Evolutionary conservation across 1,140 invertebrate species (phyloP).

Genomic region (Leptoteleia sp.): DNA sequence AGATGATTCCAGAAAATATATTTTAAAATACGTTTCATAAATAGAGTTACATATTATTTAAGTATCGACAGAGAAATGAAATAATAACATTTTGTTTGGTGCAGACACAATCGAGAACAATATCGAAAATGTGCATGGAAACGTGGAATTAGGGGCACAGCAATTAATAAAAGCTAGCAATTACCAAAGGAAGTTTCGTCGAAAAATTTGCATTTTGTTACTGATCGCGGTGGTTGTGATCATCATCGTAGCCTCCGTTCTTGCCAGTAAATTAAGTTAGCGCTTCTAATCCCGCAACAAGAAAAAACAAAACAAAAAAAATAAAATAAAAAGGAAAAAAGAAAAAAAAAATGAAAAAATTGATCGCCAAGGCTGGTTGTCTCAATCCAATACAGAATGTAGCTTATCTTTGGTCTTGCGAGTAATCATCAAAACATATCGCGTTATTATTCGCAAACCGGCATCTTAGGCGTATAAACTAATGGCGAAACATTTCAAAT

Average conservation of each 20-base stretch:
- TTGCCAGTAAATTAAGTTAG: slow-evolving; percentile 79
- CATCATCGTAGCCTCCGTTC: slow-evolving; percentile 79
- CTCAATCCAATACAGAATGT: slow-evolving; percentile 71
- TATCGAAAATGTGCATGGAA: slow-evolving; percentile 88
- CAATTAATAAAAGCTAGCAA: slow-evolving; percentile 87
- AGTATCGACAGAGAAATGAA: not conserved
- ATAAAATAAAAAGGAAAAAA: too few relatives aligned
- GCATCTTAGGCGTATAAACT: slow-evolving; percentile 23
- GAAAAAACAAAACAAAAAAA: too few relatives aligned
- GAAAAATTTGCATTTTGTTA: slow-evolving; percentile 86
- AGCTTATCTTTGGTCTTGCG: slow-evolving; percentile 45
- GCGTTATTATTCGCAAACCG: slow-evolving; percentile 45
- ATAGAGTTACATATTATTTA: too few relatives aligned
- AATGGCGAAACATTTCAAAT: slow-evolving; percentile 34
- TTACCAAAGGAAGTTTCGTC: slow-evolving; percentile 88
- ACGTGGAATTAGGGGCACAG: slow-evolving; percentile 89
- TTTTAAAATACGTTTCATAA: too few relatives aligned
- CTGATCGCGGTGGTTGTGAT: slow-evolving; percentile 84
- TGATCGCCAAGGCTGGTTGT: slow-evolving; percentile 73
- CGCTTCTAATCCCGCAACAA: slow-evolving; percentile 67
- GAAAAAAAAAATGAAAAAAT: slow-evolving; percentile 55
- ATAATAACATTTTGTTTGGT: slow-evolving; percentile 56
- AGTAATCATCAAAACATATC: slow-evolving; percentile 54
- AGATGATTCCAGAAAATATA: too few relatives aligned
- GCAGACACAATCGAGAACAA: slow-evolving; percentile 94